phyloP scores from a whole-genome alignment of 1,140 invertebrate species.

The Drosophila repletoides region DNA sequence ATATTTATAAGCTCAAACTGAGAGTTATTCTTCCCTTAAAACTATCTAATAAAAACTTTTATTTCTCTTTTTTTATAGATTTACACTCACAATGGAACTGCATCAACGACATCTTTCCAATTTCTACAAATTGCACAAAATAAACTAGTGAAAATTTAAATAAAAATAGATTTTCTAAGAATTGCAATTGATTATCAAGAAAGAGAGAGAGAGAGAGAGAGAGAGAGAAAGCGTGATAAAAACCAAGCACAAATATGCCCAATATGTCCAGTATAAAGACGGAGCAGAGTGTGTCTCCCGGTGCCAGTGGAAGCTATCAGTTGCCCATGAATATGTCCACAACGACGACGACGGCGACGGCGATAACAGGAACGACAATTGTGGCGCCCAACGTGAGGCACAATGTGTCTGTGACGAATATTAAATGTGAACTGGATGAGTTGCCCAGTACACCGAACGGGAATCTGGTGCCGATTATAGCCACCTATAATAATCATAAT shows the following conservation, averaged over 20 bases:
- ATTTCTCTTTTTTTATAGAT: conserved; percentile 31
- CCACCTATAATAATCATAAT: conserved; percentile 58
- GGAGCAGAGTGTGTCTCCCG: conserved; percentile 55
- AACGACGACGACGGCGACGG: conserved; percentile 11
- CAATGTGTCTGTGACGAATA: conserved; percentile 82
- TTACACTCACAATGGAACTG: conserved; percentile 74
- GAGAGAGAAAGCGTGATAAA: not conserved
- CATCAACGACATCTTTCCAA: conserved; percentile 80
- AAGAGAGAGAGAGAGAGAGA: not conserved
- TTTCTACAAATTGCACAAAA: conserved; percentile 76
- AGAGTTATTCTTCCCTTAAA: not conserved
- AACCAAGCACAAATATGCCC: conserved; percentile 32
- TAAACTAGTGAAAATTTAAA: conserved; percentile 31
- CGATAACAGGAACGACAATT: not conserved
- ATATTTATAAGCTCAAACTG: too few relatives aligned
- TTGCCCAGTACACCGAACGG: conserved; percentile 66
- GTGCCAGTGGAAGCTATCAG: conserved; percentile 49
- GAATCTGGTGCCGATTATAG: conserved; percentile 73
- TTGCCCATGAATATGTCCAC: conserved; percentile 65
- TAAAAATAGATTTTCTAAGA: conserved; percentile 13
- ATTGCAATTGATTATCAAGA: not conserved
- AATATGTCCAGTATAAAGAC: conserved; percentile 78
- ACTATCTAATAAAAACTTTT: not conserved
- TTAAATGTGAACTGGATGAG: conserved; percentile 79
- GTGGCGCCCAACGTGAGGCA: conserved; percentile 36